These are phyloP conservation scores for Holacanthella duospinosa DNA, from an alignment of 2,888 invertebrate genomes.

Conservation along the genomic window DNA sequence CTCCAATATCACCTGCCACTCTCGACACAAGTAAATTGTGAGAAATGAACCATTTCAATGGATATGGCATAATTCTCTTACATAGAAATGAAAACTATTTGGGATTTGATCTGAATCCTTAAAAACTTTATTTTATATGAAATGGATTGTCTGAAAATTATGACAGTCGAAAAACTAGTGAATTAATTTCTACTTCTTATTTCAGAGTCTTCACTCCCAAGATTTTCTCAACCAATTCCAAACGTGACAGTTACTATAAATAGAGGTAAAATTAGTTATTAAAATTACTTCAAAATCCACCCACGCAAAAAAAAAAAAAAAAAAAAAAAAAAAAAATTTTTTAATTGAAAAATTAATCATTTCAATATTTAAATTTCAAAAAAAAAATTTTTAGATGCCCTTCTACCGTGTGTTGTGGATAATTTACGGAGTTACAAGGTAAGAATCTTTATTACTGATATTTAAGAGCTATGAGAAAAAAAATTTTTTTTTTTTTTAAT, in stretches of 20 bases:
- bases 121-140: neutral
- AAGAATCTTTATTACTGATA: constrained; percentile 38
- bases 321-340: neutral
- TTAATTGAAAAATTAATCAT: neutral
- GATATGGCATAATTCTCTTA: neutral
- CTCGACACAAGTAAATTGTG: neutral
- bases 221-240: constrained; percentile 76
- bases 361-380: too few species aligned
- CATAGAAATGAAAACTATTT: neutral
- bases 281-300: too few species aligned
- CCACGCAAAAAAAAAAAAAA: neutral
- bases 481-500: neutral
- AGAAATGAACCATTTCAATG: neutral
- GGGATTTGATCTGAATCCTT: constrained; percentile 2
- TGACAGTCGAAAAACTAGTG: neutral
- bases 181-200: constrained; percentile 41
- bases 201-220: constrained; percentile 60
- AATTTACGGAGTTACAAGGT: constrained; percentile 78
- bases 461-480: neutral
- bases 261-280: too few species aligned
- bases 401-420: constrained; percentile 79
- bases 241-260: constrained; percentile 84
- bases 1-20: neutral
- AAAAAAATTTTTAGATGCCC: constrained; percentile 57
- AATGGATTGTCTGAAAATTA: neutral